A percentile compares a stretch with the other conserved stretches of the same genome.
These are phyloP conservation scores for Ammospiza maritima DNA, from an alignment of 2,797 vertebrate genomes.

Conservation along the genomic window DNA sequence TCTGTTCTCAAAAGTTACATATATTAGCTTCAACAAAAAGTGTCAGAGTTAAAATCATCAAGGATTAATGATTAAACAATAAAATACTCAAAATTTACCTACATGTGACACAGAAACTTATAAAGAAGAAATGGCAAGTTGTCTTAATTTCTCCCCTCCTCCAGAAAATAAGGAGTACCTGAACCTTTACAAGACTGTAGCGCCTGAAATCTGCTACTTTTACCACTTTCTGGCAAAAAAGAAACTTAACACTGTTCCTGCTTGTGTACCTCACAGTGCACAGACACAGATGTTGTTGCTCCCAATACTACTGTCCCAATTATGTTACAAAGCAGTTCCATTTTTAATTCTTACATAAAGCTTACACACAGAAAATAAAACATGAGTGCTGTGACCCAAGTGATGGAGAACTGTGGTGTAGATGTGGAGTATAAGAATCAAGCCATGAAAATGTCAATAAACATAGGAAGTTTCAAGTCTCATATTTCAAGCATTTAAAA, in stretches of 20 bases:
- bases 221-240: background rate
- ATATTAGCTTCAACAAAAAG: background rate
- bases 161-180: background rate
- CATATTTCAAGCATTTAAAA: background rate
- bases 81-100: background rate
- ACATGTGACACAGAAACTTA: background rate
- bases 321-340: background rate
- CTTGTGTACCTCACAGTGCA: background rate
- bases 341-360: background rate
- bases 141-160: fast-evolving
- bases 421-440: background rate
- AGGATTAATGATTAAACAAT: background rate
- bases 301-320: background rate
- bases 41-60: background rate
- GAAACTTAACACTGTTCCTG: background rate
- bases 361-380: background rate
- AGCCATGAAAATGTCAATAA: background rate
- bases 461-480: background rate
- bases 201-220: background rate
- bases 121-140: background rate
- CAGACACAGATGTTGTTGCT: background rate
- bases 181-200: background rate
- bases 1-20: background rate
- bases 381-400: background rate
- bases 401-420: background rate